These are phyloP conservation scores for Ceratina calcarata DNA, from an alignment of 1,140 invertebrate genomes.

Conservation along the genomic window DNA sequence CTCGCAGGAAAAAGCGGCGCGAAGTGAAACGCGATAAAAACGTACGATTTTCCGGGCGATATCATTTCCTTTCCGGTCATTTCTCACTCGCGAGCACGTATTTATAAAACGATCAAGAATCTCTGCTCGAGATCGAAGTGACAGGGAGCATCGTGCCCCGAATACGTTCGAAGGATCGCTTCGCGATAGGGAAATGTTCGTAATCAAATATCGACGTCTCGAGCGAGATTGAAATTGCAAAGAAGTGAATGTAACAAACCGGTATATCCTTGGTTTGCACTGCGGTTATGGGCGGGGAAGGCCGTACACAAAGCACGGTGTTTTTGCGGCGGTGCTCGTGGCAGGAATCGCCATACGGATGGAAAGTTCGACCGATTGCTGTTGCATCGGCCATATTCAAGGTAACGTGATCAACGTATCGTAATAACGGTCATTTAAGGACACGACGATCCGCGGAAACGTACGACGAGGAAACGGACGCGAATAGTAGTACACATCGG, in stretches of 20 bases:
- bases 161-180: not conserved
- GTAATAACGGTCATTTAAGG: conserved; percentile 61
- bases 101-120: no score
- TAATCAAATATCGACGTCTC: conserved; percentile 63
- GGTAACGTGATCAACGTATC: conserved; percentile 58
- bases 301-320: conserved; percentile 46
- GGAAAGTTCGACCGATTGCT: conserved; percentile 64
- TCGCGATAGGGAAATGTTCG: conserved; percentile 56
- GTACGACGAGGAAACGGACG: conserved; percentile 23
- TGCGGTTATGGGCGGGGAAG: conserved; percentile 65
- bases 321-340: conserved; percentile 65
- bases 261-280: conserved; percentile 50
- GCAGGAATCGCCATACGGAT: conserved; percentile 70
- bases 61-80: not conserved
- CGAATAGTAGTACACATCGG: not conserved
- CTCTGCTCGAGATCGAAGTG: no score
- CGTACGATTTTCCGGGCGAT: conserved; percentile 3
- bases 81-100: not conserved
- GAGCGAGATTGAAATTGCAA: conserved; percentile 41
- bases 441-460: conserved; percentile 29
- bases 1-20: not conserved
- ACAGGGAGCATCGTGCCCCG: not conserved
- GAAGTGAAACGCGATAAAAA: conserved; percentile 22
- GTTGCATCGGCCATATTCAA: conserved; percentile 49
- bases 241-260: conserved; percentile 70